Evolutionary conservation across 2,888 invertebrate genomes (phyloP).

Genomic region (Cancer borealis): DNA sequence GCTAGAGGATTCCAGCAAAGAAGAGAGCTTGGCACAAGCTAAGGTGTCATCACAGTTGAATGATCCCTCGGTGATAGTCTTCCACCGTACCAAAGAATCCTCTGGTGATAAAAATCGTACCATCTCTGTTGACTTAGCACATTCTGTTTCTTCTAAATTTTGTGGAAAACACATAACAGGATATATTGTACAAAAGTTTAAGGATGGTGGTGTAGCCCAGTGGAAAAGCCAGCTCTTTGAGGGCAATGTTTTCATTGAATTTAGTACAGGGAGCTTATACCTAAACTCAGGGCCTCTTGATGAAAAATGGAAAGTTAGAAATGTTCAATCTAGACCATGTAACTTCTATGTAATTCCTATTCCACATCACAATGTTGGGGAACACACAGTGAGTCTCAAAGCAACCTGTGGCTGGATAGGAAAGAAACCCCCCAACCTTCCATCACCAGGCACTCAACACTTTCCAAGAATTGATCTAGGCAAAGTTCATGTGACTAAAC

Average conservation of each 20-base stretch:
- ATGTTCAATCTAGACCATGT: slow-evolving; percentile 4
- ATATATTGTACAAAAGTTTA: slow-evolving; percentile 34
- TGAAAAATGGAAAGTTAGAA: slow-evolving; percentile 32
- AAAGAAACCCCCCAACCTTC: slow-evolving; percentile 59
- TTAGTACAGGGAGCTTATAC: slow-evolving; percentile 30
- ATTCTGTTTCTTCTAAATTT: not conserved
- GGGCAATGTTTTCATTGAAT: slow-evolving; percentile 53
- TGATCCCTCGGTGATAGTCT: not conserved
- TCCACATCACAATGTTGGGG: slow-evolving; percentile 44
- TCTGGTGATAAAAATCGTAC: not conserved
- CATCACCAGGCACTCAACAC: slow-evolving; percentile 58
- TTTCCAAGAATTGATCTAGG: slow-evolving; percentile 44
- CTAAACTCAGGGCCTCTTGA: slow-evolving; percentile 54
- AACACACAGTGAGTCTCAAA: slow-evolving; percentile 51
- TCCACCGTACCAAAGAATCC: not conserved
- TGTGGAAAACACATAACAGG: slow-evolving; percentile 62
- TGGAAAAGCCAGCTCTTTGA: slow-evolving; percentile 41
- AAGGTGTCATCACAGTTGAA: not conserved
- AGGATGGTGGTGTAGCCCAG: slow-evolving; percentile 57
- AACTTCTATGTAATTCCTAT: slow-evolving; percentile 65
- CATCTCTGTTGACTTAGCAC: not conserved
- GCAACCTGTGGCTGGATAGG: slow-evolving; percentile 73
- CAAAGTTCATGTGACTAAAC: slow-evolving; percentile 40
- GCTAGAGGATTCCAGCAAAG: not conserved
- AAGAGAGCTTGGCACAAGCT: not conserved